These are phyloP conservation scores for Vandiemenella viatica DNA, from an alignment of 2,888 invertebrate species.

Conservation along the genomic window DNA sequence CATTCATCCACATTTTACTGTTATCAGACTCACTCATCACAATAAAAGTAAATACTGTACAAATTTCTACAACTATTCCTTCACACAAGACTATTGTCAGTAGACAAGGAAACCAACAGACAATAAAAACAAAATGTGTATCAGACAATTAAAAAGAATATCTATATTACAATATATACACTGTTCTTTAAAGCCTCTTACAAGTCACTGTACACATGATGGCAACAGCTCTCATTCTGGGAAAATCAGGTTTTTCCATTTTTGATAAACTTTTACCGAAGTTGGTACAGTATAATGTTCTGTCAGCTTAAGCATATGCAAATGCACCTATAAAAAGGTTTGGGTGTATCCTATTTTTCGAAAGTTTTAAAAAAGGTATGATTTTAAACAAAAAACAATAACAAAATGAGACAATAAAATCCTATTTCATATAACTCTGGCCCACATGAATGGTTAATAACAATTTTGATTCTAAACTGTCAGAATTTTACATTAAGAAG, in stretches of 20 bases:
- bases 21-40: neutral
- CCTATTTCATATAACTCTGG: too few species aligned
- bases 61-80: too few species aligned
- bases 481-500: constrained; percentile 3
- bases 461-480: neutral
- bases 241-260: constrained; percentile 1
- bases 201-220: neutral
- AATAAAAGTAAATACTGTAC: neutral
- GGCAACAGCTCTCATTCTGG: neutral
- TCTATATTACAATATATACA: neutral
- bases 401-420: too few species aligned
- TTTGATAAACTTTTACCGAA: too few species aligned
- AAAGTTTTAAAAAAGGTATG: too few species aligned
- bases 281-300: too few species aligned
- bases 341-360: too few species aligned
- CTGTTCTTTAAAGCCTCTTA: neutral
- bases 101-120: neutral
- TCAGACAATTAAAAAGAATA: neutral
- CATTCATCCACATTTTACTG: neutral
- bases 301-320: too few species aligned
- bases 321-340: too few species aligned
- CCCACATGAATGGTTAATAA: too few species aligned
- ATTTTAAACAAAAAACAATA: too few species aligned
- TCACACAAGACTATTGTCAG: too few species aligned
- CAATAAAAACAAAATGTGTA: neutral